Conservation (phyloP, 2,113 vertebrate genomes). For the Scatophagus argus region DNA sequence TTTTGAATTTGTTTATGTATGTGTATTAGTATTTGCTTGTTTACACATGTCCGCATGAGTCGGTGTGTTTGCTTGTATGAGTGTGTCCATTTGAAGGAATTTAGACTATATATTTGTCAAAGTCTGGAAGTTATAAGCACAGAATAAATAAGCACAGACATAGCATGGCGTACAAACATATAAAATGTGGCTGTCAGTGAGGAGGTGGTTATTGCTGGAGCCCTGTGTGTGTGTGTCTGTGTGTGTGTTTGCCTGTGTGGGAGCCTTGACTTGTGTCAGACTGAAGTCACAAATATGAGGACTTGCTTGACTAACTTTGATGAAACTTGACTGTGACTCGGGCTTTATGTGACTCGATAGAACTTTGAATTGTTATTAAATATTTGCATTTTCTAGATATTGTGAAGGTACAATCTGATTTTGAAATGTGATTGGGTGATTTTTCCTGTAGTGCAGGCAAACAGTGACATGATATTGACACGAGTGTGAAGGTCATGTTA, state of each 20-base stretch:
- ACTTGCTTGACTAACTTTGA: no score
- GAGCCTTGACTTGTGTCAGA: background rate
- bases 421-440: no score
- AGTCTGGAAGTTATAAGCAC: slow-evolving; percentile 17
- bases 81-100: slow-evolving; percentile 41
- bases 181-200: slow-evolving; percentile 11
- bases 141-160: slow-evolving; percentile 32
- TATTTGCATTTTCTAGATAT: no score
- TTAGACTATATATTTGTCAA: slow-evolving; percentile 33
- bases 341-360: no score
- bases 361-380: no score
- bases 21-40: slow-evolving; percentile 50
- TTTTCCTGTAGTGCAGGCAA: no score
- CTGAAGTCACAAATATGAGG: no score
- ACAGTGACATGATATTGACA: no score
- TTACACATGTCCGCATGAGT: slow-evolving; percentile 29
- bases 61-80: slow-evolving; percentile 37
- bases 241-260: background rate
- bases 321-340: no score
- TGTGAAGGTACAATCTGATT: no score
- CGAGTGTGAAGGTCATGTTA: no score
- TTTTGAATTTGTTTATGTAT: slow-evolving; percentile 45
- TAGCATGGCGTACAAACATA: background rate
- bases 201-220: background rate
- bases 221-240: background rate